Conservation (phyloP, 2,113 vertebrate species). For the Rhynchomys soricoides region DNA sequence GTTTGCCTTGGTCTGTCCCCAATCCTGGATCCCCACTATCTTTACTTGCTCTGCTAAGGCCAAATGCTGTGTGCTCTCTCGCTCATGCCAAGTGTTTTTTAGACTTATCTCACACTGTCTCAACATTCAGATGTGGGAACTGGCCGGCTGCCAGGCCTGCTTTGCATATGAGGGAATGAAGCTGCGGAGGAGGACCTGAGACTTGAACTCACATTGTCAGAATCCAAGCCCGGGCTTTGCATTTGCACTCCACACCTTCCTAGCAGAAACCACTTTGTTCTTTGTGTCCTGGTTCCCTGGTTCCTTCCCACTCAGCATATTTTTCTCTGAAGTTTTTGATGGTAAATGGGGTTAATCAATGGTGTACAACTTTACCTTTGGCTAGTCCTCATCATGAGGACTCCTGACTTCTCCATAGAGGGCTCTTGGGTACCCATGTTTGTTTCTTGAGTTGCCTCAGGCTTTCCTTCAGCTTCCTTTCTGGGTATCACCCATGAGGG, state of each 20-base stretch:
- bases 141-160: neutral
- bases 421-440: neutral
- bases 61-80: rapidly evolving
- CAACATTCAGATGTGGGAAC: neutral
- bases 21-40: neutral
- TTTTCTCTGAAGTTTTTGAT: neutral
- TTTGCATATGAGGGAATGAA: neutral
- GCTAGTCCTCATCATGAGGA: neutral
- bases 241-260: rapidly evolving
- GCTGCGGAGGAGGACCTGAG: neutral
- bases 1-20: neutral
- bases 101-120: neutral
- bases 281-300: neutral
- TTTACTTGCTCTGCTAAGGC: neutral
- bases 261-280: neutral
- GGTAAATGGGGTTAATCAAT: neutral
- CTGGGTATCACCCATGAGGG: neutral
- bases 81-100: neutral
- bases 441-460: neutral
- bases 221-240: neutral
- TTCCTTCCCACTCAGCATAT: neutral
- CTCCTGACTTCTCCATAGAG: too few species aligned
- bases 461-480: neutral
- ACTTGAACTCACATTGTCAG: neutral
- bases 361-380: neutral